These are phyloP conservation scores for Oryctes rhinoceros DNA, from an alignment of 1,140 invertebrate species.

Conservation along the genomic window DNA sequence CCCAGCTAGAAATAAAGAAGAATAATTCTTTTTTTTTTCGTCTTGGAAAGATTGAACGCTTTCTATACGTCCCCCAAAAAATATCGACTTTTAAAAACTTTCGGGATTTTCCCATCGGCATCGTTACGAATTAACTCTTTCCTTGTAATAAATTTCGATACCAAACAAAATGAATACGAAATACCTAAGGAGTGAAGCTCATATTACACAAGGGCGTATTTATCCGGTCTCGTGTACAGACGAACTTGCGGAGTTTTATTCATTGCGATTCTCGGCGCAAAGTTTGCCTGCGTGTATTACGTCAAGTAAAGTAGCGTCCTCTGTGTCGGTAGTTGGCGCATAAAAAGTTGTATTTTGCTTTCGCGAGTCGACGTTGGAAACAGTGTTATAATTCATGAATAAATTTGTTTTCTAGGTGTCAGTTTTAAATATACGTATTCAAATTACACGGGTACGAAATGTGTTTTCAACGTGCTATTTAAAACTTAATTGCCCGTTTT, in stretches of 20 bases:
- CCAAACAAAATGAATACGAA: slow-evolving; percentile 8
- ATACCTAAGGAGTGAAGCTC: not conserved
- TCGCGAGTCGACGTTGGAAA: not conserved
- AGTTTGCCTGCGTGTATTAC: not conserved
- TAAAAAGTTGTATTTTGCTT: not conserved
- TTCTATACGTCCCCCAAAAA: not conserved
- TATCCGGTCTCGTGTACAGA: not conserved
- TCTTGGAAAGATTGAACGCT: too few species aligned
- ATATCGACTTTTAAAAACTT: slow-evolving; percentile 9
- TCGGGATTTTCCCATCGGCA: not conserved
- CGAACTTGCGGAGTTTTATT: not conserved
- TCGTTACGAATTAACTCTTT: slow-evolving; percentile 5
- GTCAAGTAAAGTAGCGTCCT: not conserved
- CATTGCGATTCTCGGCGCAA: not conserved
- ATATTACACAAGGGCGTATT: slow-evolving; percentile 5
- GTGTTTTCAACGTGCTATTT: too few species aligned
- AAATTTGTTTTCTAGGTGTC: slow-evolving; percentile 22
- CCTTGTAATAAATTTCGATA: not conserved
- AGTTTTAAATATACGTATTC: not conserved
- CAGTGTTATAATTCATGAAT: slow-evolving; percentile 11
- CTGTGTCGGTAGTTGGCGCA: not conserved
- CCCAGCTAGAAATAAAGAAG: too few species aligned
- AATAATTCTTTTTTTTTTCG: too few species aligned
- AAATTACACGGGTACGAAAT: not conserved
- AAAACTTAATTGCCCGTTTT: too few species aligned